These are phyloP conservation scores for Tetraodon nigroviridis DNA, from an alignment of 2,113 vertebrate species.

Conservation along the genomic window DNA sequence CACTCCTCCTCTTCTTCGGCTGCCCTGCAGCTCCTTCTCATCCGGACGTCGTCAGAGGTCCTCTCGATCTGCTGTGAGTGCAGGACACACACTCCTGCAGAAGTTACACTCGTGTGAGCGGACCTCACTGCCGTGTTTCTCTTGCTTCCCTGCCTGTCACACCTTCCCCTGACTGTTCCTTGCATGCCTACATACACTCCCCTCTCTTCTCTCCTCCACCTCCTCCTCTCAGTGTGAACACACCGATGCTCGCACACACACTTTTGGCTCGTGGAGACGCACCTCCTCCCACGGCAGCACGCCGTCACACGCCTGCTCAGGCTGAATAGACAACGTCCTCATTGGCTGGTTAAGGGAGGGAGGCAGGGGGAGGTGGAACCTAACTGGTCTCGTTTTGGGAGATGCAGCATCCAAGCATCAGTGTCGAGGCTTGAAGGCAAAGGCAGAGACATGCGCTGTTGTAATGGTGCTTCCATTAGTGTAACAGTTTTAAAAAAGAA, in stretches of 20 bases:
- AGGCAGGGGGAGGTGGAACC: constrained; percentile 73
- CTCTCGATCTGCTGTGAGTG: constrained; percentile 57
- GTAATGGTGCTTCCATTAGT: background rate
- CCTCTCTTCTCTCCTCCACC: constrained; percentile 32
- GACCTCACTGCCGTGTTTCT: constrained; percentile 32
- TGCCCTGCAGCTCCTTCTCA: constrained; percentile 84
- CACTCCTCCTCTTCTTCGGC: constrained; percentile 83
- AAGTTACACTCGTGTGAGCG: background rate
- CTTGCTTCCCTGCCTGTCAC: constrained; percentile 48
- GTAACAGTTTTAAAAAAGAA: background rate
- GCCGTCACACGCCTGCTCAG: constrained; percentile 89
- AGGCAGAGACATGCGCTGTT: constrained; percentile 35
- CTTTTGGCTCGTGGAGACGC: constrained; percentile 71
- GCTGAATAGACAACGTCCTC: constrained; percentile 85
- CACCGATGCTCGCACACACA: constrained; percentile 40
- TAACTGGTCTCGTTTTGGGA: constrained; percentile 43
- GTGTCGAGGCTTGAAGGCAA: constrained; percentile 15
- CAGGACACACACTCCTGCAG: constrained; percentile 59
- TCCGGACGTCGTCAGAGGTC: constrained; percentile 86
- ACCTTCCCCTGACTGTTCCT: constrained; percentile 41
- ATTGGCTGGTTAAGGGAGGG: constrained; percentile 87
- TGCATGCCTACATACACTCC: constrained; percentile 50
- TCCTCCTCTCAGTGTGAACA: constrained; percentile 57
- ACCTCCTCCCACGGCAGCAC: constrained; percentile 84
- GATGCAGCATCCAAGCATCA: constrained; percentile 64